Evolutionary conservation across 2,797 vertebrate species (phyloP).

Genomic region (Pteropus rufus): DNA sequence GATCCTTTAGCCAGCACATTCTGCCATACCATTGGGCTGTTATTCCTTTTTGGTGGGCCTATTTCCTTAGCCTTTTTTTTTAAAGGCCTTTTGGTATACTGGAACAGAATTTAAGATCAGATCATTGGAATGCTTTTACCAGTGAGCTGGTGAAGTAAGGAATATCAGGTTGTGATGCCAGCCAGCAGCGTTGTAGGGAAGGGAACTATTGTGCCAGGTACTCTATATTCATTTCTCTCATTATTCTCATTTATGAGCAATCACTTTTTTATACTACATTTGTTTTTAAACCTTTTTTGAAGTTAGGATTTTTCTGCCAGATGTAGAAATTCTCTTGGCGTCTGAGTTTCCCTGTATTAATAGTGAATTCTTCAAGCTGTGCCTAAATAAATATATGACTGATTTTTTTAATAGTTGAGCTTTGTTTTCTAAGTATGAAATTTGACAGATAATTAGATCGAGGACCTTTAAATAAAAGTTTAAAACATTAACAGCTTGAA

Average conservation of each 20-base stretch:
- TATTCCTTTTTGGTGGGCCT: neutral
- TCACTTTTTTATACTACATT: neutral
- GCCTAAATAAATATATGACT: neutral
- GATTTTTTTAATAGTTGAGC: neutral
- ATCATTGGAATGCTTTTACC: neutral
- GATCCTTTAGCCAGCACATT: neutral
- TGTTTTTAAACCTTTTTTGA: neutral
- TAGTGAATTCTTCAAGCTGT: neutral
- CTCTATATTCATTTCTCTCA: constrained; percentile 1
- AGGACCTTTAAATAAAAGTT: neutral
- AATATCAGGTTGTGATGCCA: neutral
- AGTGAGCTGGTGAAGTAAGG: neutral
- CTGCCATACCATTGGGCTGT: neutral
- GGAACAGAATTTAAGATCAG: constrained; percentile 1
- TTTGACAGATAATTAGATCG: neutral
- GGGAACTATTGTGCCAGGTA: neutral
- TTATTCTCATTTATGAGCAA: neutral
- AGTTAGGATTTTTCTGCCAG: neutral
- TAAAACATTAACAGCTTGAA: neutral
- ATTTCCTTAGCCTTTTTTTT: neutral
- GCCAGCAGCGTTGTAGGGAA: neutral
- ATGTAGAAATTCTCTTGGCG: neutral
- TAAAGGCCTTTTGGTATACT: neutral
- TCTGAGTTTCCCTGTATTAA: neutral
- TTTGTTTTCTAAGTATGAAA: constrained; percentile 30